phyloP scores from a whole-genome alignment of 2,797 vertebrate genomes.

The Crocodylus rhombifer region DNA sequence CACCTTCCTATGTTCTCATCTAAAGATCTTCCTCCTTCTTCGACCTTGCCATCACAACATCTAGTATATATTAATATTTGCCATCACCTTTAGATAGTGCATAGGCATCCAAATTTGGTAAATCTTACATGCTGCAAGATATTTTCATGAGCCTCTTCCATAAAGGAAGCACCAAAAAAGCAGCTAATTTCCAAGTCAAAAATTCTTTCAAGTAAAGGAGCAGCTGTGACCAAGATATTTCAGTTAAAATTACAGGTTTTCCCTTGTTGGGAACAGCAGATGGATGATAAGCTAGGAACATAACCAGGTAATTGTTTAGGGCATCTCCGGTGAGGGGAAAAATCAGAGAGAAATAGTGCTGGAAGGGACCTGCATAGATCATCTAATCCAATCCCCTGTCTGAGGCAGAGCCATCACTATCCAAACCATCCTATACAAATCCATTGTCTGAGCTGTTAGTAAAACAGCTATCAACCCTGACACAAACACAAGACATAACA shows the following conservation, averaged over 20 bases:
- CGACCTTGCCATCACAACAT: background rate
- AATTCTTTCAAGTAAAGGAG: background rate
- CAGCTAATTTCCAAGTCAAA: background rate
- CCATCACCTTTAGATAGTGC: background rate
- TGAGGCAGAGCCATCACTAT: too few relatives aligned
- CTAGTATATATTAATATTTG: background rate
- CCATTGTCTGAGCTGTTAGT: too few relatives aligned
- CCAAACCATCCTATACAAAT: too few relatives aligned
- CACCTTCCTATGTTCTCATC: background rate
- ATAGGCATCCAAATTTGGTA: background rate
- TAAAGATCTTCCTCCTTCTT: background rate
- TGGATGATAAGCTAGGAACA: background rate
- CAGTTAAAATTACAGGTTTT: background rate
- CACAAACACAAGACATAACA: too few relatives aligned
- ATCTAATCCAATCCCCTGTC: too few relatives aligned
- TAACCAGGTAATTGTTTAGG: background rate
- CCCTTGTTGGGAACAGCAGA: background rate
- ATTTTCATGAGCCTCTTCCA: background rate
- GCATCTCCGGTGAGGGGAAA: background rate
- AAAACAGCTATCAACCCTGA: too few relatives aligned
- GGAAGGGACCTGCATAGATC: too few relatives aligned
- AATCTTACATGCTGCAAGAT: background rate
- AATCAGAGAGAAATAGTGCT: background rate
- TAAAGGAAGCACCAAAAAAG: background rate
- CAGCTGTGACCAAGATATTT: background rate